Evolutionary conservation across 2,888 invertebrate species (phyloP).

Genomic region (Spicauda simplicius): DNA sequence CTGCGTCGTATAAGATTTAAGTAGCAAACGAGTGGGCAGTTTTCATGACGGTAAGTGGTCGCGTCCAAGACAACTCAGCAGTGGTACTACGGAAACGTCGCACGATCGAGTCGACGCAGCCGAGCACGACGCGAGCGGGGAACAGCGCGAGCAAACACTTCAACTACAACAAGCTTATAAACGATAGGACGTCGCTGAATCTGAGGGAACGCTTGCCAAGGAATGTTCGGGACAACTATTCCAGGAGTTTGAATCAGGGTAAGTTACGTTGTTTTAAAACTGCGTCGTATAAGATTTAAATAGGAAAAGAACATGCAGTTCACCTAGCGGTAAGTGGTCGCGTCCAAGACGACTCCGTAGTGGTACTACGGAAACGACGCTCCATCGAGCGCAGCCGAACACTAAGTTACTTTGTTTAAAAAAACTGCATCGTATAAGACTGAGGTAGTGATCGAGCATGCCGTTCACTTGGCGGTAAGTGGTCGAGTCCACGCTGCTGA

Average conservation of each 20-base stretch:
- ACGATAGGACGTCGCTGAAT: conserved; percentile 80
- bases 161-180: conserved; percentile 92
- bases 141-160: conserved; percentile 87
- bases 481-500: too few species aligned
- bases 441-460: too few species aligned
- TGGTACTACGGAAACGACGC: conserved; percentile 67
- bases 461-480: too few species aligned
- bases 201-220: conserved; percentile 47
- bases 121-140: conserved; percentile 65
- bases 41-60: too few species aligned
- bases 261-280: conserved; percentile 35
- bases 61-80: conserved; percentile 58
- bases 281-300: too few species aligned
- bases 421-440: not conserved
- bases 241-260: conserved; percentile 72
- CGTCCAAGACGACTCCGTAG: conserved; percentile 58
- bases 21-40: too few species aligned
- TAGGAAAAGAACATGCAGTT: too few species aligned
- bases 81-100: conserved; percentile 68
- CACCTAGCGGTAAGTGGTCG: too few species aligned
- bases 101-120: conserved; percentile 76
- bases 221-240: conserved; percentile 61
- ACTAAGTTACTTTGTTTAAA: conserved; percentile 48
- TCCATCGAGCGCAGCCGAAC: conserved; percentile 74
- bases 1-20: not conserved